These are phyloP conservation scores for Synanthedon andrenaeformis DNA, from an alignment of 2,888 invertebrate species.

Conservation along the genomic window DNA sequence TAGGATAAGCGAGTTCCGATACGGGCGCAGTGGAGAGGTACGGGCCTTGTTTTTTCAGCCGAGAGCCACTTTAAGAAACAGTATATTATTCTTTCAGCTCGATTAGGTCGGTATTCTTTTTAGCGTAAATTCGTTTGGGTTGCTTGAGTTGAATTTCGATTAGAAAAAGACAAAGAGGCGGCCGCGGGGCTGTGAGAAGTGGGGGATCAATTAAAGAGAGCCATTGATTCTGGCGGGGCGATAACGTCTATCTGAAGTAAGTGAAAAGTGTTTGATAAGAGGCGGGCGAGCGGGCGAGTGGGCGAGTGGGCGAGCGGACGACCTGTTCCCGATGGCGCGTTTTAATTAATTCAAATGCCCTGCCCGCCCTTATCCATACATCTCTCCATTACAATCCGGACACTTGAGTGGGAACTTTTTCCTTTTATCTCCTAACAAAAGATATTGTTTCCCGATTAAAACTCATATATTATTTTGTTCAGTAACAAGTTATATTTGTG, in stretches of 20 bases:
- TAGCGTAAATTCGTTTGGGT: conserved; percentile 46
- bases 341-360: conserved; percentile 34
- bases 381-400: conserved; percentile 8
- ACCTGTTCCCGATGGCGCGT: conserved; percentile 10
- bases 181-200: conserved; percentile 38
- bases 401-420: conserved; percentile 8
- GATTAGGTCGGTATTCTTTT: conserved; percentile 28
- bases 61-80: not conserved
- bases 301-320: conserved; percentile 8
- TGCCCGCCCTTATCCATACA: conserved; percentile 16
- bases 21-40: conserved; percentile 8
- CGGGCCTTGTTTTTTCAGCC: conserved; percentile 17
- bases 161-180: conserved; percentile 58
- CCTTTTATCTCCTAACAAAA: not conserved
- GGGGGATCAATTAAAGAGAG: conserved; percentile 64
- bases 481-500: too few species aligned
- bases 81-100: not conserved
- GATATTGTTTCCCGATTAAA: not conserved
- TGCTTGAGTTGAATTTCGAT: conserved; percentile 49
- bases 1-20: not conserved
- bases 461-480: too few species aligned
- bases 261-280: conserved; percentile 37
- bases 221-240: conserved; percentile 50
- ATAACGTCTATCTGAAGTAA: conserved; percentile 41
- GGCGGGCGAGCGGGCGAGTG: conserved; percentile 19